Conservation (phyloP, 23 tunicate species). For the Clavelina lepadiformis region DNA sequence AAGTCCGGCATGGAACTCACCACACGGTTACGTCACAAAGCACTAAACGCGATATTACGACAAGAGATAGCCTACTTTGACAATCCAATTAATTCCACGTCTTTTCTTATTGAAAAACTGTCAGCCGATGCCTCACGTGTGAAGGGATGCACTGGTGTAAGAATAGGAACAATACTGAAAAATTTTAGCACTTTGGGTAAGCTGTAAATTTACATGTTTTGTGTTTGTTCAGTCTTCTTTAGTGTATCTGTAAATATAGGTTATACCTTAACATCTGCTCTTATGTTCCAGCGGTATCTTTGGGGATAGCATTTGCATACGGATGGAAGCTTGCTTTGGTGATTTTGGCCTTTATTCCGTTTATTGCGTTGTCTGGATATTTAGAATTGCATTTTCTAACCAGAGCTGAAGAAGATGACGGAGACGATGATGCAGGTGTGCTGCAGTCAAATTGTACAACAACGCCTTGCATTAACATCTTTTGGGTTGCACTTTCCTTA, state of each 20-base stretch:
- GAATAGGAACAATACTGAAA: constrained; percentile 50
- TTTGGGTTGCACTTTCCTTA: no score
- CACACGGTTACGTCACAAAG: constrained; percentile 30
- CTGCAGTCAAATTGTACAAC: not conserved
- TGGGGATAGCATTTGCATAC: constrained; percentile 67
- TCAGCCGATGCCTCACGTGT: constrained; percentile 63
- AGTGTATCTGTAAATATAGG: not conserved
- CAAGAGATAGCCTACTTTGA: constrained; percentile 70
- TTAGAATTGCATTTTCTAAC: constrained; percentile 41
- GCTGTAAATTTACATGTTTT: not conserved
- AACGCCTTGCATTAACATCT: no score
- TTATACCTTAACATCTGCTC: no score
- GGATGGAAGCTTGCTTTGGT: constrained; percentile 66
- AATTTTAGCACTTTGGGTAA: constrained; percentile 60
- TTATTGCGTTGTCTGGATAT: constrained; percentile 40
- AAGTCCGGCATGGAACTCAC: constrained; percentile 78
- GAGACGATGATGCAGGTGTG: constrained; percentile 13
- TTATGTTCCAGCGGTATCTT: constrained; percentile 41
- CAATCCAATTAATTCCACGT: constrained; percentile 49
- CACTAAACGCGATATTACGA: constrained; percentile 40
- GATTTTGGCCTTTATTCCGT: constrained; percentile 55
- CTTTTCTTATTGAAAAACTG: constrained; percentile 43
- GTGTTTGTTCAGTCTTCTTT: not conserved
- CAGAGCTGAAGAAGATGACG: constrained; percentile 38
- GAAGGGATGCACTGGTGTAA: constrained; percentile 70